Evolutionary conservation across 2,113 vertebrate species (phyloP), one percentile per base, ranked within the genome.

Genomic region (Mionectes macconnelli): DNA sequence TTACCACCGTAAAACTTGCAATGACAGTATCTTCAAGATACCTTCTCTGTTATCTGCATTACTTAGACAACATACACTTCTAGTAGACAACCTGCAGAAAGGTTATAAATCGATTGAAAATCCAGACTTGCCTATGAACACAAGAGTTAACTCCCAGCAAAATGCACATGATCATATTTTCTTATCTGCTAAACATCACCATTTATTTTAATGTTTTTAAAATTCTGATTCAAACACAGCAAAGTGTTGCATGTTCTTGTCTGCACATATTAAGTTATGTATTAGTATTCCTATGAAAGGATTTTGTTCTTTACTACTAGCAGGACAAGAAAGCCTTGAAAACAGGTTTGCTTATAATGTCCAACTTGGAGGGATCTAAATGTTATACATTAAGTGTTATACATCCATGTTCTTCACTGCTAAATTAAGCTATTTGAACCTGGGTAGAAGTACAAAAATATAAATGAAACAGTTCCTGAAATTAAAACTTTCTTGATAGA

Each of bases 1-100:
- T 62, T 92, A 64, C 37, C 40, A 76, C 57, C 31, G 66, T 44
- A 92, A 84, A 96, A 89, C 57, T 87, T 89, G 70, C 69, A 75
- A 42, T 39, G 67, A 73, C 40, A 84, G 40, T 66, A 89, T 76
- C 77, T 89, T 79, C 45, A 78, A 75, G 49, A 93, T 10, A 79
- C 16, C 31, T 49, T 24, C 39, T 49, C 62, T 75, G 39, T 81
- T 75, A 89, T 60, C 56, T 72, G 8, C 64, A 63, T 91, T 62
- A 89, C 57, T 91, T 60, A 79, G 57, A 56, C 66, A 82, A 68
- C 39, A 44, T 15, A 72, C 14, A 35, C 28, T 78, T 75, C 83
- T 27, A 53, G 68, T 12, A 75, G 52, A 30, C 60, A 74, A 82
- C 31, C 44, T 39, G 53, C 44, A 82, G 49, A 66, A 72, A 91